Base-by-base conservation (phyloP, 2,797 vertebrate genomes). In the Fundulus diaphanus region DNA sequence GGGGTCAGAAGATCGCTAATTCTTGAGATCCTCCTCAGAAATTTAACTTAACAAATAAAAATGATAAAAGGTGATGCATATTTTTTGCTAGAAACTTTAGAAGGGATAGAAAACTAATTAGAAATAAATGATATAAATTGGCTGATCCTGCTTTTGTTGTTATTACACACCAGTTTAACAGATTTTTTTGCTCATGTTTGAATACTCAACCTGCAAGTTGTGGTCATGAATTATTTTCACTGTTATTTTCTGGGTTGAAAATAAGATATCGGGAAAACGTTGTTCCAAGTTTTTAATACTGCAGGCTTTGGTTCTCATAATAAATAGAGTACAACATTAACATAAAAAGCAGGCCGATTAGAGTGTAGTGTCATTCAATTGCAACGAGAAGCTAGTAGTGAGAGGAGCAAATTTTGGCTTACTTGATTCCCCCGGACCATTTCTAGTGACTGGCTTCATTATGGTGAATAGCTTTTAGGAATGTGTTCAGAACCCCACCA, bases 391-490 rank as follows among this genome's bases (percentile, higher is more conserved):
- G 61, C 76, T 86, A 57, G 66, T 74, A 82, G 78, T 77, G 81
- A 89, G 76, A 71, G 82, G 80, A 79, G 87, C 68, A 80, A 78
- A 78, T 82, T 75, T 78, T 79, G 78, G 81, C 82, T 71, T 57
- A 77, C 83, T 85, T 79, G 77, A 35, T 79, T 77, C 82, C 82
- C 75, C 75, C 40, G 20, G 22, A 24, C 66, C 72, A 67, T 63
- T 82, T 85, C 85, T 33, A 82, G 70, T 73, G 79, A 90, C 70
- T 90, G 82, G 87, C 76, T 81, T n/a, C 52, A 81, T 72, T 89
- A n/a, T n/a, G n/a, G n/a, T n/a, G n/a, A n/a, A 80, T 84, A 81
- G 83, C 74, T 24, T 57, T 54, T 7, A 54, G 51, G 13, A 16
- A 57, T 61, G 31, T 35, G 16, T 35, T 20, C 57, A 35, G 31